Evolutionary conservation across 2,888 invertebrate species (phyloP), one percentile per base, ranked within the genome.

Genomic region (Lycocerus yunnanus): DNA sequence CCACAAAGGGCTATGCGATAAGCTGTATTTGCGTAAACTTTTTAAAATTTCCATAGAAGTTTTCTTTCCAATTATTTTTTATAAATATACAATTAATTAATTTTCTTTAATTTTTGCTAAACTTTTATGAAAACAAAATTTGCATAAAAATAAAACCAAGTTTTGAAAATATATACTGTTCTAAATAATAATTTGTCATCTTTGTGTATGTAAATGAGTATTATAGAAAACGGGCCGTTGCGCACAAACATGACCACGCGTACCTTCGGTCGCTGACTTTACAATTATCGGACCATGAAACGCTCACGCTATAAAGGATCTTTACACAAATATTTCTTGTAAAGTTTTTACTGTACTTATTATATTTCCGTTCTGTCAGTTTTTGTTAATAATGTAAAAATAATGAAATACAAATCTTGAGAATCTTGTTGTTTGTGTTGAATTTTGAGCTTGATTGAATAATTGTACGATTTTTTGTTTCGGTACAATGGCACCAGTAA

Each of bases 241-340:
- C 71, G 71, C 74, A 74, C 67, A 78, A 82, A 83, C 81, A 84
- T 82, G 82, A 83, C 83, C 83, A 82, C 82, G 78, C 83, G 84
- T 78, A 81, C 83, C 82, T 78, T 82, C 83, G 85, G 85, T 85
- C 84, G 84, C 80, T 85, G 85, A 85, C 85, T 85, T 82, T 80
- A 78, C 77, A 80, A 76, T 78, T 83, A 82, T 79, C 84, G 82
- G 82, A 85, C 83, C 85, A 81, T 84, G 80, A 83, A 78, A 74
- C 65, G 66, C 75, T 72, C 73, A 73, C 72, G 70, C 75, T 70
- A 68, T 72, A 58, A 70, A 73, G n/a, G 73, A 75, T 75, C 73
- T 70, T 75, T 75, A 73, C 70, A 73, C 73, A 72, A 75, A 75
- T 73, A 70, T 68, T 73, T 72, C 72, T 75, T 73, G 66, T 70